Evolutionary conservation across 2,113 vertebrate genomes (phyloP), one percentile per base, ranked within the genome.

Genomic region (Nicator chloris): DNA sequence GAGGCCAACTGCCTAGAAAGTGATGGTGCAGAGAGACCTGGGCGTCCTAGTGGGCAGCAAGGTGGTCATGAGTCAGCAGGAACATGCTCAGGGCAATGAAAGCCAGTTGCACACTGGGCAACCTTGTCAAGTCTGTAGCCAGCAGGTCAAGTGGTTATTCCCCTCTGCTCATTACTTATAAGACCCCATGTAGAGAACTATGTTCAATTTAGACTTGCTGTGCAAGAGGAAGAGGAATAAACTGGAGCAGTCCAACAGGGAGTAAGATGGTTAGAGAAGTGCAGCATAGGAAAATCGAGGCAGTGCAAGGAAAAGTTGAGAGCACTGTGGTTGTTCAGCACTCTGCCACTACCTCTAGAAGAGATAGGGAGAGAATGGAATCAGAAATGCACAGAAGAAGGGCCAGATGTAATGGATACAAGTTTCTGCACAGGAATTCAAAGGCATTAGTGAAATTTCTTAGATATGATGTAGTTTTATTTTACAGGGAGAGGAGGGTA

Each of bases 1-100:
- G 31, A 49, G 49, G 30, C 82, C 82, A 80, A 0, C 27, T 80
- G n/a, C n/a, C 50, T 61, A 3, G n/a, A 68, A 86, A 27, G 35
- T 23, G 72, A 26, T 73, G 77, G 56, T 93, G 73, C 70, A 87
- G 69, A 63, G 71, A 70, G 61, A 63, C 23, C 39, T 35, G 49
- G 20, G 24, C 14, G 3, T 78, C 18, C 65, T 30, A 6, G 30
- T 59, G 51, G 56, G 47, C 51, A 37, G 10, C 0, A 0, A 53
- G 22, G 31, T 66, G 42, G 45, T 40, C 9, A 4, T 45, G 56
- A 84, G 18, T 21, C 73, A 90, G 27, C 53, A 69, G 80, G 53
- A 92, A 6, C 24, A 31, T 20, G 12, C 23, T 51, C 39, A 64
- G 63, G 60, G 45, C 45, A 31, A 15, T 11, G 13, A 88, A 72